phyloP scores from a whole-genome alignment of 2,888 invertebrate genomes.

The Tuberolachnus salignus region DNA sequence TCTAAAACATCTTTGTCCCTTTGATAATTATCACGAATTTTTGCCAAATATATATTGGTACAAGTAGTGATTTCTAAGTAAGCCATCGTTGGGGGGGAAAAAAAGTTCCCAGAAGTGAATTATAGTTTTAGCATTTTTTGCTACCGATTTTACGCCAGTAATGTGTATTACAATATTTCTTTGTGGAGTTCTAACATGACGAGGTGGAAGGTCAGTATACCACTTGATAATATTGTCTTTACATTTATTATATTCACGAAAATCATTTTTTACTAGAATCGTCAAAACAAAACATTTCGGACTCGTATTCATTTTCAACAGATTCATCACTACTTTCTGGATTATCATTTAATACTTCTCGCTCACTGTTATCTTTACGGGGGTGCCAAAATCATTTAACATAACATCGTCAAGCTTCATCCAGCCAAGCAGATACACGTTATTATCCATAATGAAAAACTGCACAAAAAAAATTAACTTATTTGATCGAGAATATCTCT shows the following conservation, averaged over 20 bases:
- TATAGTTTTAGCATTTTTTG: constrained; percentile 45
- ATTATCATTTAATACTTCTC: too few relatives aligned
- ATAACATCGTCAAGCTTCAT: constrained; percentile 7
- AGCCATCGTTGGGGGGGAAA: constrained; percentile 21
- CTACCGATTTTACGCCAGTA: too few relatives aligned
- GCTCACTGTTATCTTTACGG: constrained; percentile 4
- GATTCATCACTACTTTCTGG: too few relatives aligned
- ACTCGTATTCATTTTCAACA: too few relatives aligned
- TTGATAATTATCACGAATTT: too few relatives aligned
- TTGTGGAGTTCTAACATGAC: too few relatives aligned
- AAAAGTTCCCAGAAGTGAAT: constrained; percentile 34
- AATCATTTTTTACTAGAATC: constrained; percentile 26
- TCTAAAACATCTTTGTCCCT: constrained; percentile 25
- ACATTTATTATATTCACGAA: constrained; percentile 29
- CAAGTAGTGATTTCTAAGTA: constrained; percentile 39
- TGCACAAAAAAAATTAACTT: constrained; percentile 12
- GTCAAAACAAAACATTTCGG: constrained; percentile 16
- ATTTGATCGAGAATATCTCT: constrained; percentile 27
- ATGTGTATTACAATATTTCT: too few relatives aligned
- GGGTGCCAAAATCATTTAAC: constrained; percentile 14
- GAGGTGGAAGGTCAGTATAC: constrained; percentile 27
- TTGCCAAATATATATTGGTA: constrained; percentile 22
- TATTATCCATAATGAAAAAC: constrained; percentile 4
- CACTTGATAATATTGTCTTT: constrained; percentile 30
- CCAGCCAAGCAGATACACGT: constrained; percentile 24